A percentile compares a stretch with the other conserved stretches of the same genome.
These are phyloP conservation scores for Chiridota heheva DNA, from an alignment of 35 echinoderm and acorn worm genomes.

Conservation along the genomic window DNA sequence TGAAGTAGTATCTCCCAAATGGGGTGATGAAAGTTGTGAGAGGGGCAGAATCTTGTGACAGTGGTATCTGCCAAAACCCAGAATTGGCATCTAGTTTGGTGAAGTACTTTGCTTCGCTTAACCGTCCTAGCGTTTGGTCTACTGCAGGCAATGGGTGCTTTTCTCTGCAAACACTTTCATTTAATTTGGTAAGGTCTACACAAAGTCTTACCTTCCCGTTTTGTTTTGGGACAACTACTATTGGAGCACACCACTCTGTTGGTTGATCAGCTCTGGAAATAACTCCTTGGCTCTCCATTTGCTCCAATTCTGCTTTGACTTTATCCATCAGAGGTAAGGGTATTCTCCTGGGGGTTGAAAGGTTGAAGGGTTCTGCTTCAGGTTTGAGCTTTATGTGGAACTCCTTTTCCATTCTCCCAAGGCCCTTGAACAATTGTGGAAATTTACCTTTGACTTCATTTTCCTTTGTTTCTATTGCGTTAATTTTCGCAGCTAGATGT, in stretches of 20 bases:
- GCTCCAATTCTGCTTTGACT: conserved; percentile 31
- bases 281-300: conserved; percentile 47
- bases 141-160: conserved; percentile 46
- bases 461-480: not conserved
- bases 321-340: conserved; percentile 15
- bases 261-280: conserved; percentile 54
- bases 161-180: conserved; percentile 43
- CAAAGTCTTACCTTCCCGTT: conserved; percentile 46
- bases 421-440: conserved; percentile 11
- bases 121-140: conserved; percentile 34
- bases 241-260: conserved; percentile 58
- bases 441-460: conserved; percentile 2
- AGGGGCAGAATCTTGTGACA: conserved; percentile 11
- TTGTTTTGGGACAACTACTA: conserved; percentile 48
- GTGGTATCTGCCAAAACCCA: conserved; percentile 66
- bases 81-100: conserved; percentile 53
- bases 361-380: not conserved
- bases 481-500: not conserved
- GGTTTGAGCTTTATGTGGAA: conserved; percentile 14
- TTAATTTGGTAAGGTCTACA: conserved; percentile 54
- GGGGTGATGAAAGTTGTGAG: conserved; percentile 59
- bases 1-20: conserved; percentile 40
- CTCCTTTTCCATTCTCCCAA: conserved; percentile 11
- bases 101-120: conserved; percentile 34
- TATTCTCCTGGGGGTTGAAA: conserved; percentile 6